Base-by-base conservation (phyloP, 2,888 invertebrate species). In the Tuta absoluta region DNA sequence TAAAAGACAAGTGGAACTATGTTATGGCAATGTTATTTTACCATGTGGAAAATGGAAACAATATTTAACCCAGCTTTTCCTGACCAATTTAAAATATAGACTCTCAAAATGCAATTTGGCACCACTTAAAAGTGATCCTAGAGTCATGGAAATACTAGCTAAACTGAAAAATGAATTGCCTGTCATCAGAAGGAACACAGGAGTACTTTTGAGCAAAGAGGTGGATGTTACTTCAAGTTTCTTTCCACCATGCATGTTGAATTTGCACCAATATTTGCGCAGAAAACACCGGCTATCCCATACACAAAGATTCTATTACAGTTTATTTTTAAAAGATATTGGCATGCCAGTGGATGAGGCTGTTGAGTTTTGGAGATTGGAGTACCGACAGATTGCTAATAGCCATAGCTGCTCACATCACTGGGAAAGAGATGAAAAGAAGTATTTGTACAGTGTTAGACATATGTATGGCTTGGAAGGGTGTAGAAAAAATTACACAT, bases 391-490 rank as follows among this genome's bases (percentile, higher is more conserved):
- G 72, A 82, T 84, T 53, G 87, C 92, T 48, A 79, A 76, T 62
- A 81, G 75, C 51, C 89, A 92, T 45, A 83, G 79, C 57, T 95
- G 95, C 72, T 85, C 86, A 21, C 95, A 95, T 72, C 89, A 85
- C 69, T 95, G 95, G 95, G 89, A 92, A 62, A 89, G 88, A 58
- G 93, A 94, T 81, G 93, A 93, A 69, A 92, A 91, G 28, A 93
- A 94, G 72, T 95, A 93, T 79, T 77, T 92, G 4, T 95, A 95
- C 82, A 94, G 94, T 65, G 94, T 95, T 62, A 87, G 95, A 66
- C 95, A 95, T 75, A 86, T 95, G 82, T 95, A 95, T 86, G 95
- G 95, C 0, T 82, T 95, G 60, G 95, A 95, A 83, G 95, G 95
- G 4, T 85, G 92, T n/a, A 88, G 93, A 69, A 94, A 90, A 72